Evolutionary conservation across 2,113 vertebrate genomes (phyloP).

Genomic region (Neomonachus schauinslandi): DNA sequence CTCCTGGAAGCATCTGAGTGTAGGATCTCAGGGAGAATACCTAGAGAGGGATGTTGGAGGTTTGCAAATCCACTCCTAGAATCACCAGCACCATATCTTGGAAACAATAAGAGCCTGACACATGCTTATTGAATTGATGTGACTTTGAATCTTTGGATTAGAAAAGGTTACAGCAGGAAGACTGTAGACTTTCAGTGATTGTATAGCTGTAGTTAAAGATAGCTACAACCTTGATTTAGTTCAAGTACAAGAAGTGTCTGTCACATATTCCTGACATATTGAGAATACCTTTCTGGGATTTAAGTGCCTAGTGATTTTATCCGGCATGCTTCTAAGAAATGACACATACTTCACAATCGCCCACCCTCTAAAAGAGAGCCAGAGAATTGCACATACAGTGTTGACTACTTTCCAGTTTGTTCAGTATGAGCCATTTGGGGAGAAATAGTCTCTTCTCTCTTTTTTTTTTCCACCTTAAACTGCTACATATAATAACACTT

Average conservation of each 20-base stretch:
- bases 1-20: background rate
- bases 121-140: background rate
- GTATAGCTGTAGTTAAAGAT: background rate
- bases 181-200: background rate
- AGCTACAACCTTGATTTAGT: background rate
- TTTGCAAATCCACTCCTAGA: background rate
- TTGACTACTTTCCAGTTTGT: background rate
- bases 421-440: background rate
- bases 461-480: background rate
- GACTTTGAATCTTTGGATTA: slow-evolving; percentile 6
- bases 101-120: background rate
- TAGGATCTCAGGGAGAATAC: background rate
- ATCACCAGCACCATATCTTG: background rate
- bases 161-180: background rate
- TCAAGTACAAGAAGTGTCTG: background rate
- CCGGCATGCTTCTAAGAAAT: background rate
- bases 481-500: slow-evolving; percentile 9
- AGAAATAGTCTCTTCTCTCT: slow-evolving; percentile 3
- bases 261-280: background rate
- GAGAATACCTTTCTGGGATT: background rate
- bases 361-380: background rate
- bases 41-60: background rate
- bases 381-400: background rate
- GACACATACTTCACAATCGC: background rate
- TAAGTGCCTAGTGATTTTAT: background rate